phyloP scores from a whole-genome alignment of 2,888 invertebrate genomes.

The Epiblema foenella region DNA sequence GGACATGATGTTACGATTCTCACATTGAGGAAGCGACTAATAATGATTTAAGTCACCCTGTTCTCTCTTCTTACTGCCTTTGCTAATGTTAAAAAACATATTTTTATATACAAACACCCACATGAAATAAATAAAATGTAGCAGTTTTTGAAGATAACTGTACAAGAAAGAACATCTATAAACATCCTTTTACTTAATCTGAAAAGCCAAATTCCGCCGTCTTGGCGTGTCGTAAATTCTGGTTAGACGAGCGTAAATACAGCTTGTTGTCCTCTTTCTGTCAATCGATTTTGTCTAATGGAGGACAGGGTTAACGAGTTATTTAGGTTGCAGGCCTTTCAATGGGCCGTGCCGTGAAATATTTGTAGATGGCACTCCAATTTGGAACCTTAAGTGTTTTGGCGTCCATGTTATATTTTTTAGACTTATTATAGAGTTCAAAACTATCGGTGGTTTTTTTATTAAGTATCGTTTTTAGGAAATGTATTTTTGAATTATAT shows the following conservation, averaged over 20 bases:
- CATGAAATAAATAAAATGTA: neutral
- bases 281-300: constrained; percentile 22
- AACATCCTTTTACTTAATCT: constrained; percentile 1
- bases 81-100: too few species aligned
- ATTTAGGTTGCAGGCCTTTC: constrained; percentile 22
- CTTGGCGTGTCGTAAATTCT: neutral
- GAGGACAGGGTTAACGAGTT: constrained; percentile 34
- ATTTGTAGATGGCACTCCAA: constrained; percentile 2
- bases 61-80: too few species aligned
- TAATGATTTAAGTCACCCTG: too few species aligned
- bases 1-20: too few species aligned
- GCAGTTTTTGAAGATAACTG: neutral
- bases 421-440: too few species aligned
- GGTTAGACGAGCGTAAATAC: constrained; percentile 22
- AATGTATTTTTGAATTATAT: too few species aligned
- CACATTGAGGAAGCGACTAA: too few species aligned
- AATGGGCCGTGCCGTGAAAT: constrained; percentile 7
- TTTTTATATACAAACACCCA: neutral
- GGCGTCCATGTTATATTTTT: too few species aligned
- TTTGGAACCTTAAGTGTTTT: too few species aligned
- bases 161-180: neutral
- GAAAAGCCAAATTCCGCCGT: constrained; percentile 4
- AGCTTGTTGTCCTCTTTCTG: constrained; percentile 32
- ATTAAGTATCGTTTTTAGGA: too few species aligned
- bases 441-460: too few species aligned